phyloP scores from a whole-genome alignment of 2,113 vertebrate species.

The Morphnarchus princeps region DNA sequence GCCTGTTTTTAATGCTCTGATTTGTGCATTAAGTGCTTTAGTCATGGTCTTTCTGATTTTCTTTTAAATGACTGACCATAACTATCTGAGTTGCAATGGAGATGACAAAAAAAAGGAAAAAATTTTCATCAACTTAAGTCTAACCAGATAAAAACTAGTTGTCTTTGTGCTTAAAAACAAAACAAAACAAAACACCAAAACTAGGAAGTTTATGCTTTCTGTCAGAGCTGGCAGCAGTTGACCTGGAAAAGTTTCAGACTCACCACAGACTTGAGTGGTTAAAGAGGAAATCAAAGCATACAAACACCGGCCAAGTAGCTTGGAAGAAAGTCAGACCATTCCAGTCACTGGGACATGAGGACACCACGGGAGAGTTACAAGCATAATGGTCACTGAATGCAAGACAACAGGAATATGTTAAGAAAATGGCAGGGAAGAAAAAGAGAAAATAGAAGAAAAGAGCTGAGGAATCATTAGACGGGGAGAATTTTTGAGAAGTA shows the following conservation, averaged over 20 bases:
- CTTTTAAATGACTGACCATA: not conserved
- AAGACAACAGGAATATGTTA: not conserved
- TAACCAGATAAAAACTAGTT: not conserved
- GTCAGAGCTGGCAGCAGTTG: not conserved
- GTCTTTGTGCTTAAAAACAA: not conserved
- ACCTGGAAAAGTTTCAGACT: slow-evolving; percentile 40
- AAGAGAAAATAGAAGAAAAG: not conserved
- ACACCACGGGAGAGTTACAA: not conserved
- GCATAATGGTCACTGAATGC: not conserved
- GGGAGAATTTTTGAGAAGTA: not conserved
- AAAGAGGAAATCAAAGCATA: slow-evolving; percentile 36
- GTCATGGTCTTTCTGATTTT: not conserved
- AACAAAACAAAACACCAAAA: no score
- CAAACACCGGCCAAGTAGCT: not conserved
- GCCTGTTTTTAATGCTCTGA: not conserved
- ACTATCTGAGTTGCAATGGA: not conserved
- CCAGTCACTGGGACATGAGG: not conserved
- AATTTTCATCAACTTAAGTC: not conserved
- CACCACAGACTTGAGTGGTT: slow-evolving; percentile 12
- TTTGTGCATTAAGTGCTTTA: not conserved
- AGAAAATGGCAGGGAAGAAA: not conserved
- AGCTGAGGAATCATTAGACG: not conserved
- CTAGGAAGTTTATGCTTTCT: not conserved
- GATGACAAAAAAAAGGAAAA: not conserved
- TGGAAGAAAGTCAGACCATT: slow-evolving; percentile 16